These are phyloP conservation scores for Ophraella communa DNA, from an alignment of 2,888 invertebrate species.

Conservation along the genomic window DNA sequence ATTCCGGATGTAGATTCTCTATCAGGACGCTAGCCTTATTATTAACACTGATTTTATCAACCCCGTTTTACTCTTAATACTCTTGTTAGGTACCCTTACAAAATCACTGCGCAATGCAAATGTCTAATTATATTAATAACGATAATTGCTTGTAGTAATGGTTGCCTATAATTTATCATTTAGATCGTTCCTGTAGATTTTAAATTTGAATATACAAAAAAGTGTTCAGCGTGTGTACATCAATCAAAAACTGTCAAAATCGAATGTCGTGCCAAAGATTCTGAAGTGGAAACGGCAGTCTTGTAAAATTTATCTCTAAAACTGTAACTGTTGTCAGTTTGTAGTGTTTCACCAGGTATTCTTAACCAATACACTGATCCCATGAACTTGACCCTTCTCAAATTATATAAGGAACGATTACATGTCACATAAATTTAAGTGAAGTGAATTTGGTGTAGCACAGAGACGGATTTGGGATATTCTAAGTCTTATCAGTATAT, in stretches of 20 bases:
- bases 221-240: no score
- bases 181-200: no score
- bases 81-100: slow-evolving; percentile 20
- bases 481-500: not conserved
- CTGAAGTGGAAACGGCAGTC: no score
- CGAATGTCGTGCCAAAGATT: no score
- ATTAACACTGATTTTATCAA: slow-evolving; percentile 28
- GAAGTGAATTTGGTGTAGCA: slow-evolving; percentile 4
- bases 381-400: slow-evolving; percentile 23
- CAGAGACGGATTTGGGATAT: not conserved
- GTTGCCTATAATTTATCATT: not conserved
- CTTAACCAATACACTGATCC: slow-evolving; percentile 2
- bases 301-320: no score
- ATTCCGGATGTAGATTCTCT: slow-evolving; percentile 34
- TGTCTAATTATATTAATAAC: not conserved
- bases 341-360: no score
- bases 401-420: slow-evolving; percentile 14
- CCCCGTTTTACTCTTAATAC: slow-evolving; percentile 2
- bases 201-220: no score
- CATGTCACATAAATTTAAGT: not conserved
- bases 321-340: no score
- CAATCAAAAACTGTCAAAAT: no score
- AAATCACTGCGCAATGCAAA: slow-evolving; percentile 5
- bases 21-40: slow-evolving; percentile 29
- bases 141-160: not conserved